phyloP scores from a whole-genome alignment of 2,797 vertebrate species.

The Pampus argenteus region DNA sequence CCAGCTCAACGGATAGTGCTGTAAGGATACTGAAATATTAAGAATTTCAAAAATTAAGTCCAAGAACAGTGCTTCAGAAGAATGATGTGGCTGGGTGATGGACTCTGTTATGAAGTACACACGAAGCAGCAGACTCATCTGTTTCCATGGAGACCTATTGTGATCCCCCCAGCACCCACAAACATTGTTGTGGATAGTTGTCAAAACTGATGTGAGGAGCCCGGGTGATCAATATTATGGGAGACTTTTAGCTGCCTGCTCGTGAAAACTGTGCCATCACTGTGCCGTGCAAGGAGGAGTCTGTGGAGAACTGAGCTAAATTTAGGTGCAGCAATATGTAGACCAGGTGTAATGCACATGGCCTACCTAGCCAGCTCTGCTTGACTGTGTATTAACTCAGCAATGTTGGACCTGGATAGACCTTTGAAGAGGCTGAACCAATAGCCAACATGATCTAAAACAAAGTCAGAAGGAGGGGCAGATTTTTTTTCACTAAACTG shows the following conservation, averaged over 20 bases:
- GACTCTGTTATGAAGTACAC: conserved; percentile 61
- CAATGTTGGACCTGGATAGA: conserved; percentile 33
- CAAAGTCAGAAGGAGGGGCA: conserved; percentile 11
- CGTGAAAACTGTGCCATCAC: conserved; percentile 64
- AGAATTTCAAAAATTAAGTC: conserved; percentile 18
- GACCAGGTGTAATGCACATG: conserved; percentile 79
- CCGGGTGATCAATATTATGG: conserved; percentile 42
- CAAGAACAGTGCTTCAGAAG: conserved; percentile 17
- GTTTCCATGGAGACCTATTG: conserved; percentile 82
- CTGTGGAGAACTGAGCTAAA: conserved; percentile 73
- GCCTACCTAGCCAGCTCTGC: conserved; percentile 69
- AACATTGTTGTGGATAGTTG: conserved; percentile 29
- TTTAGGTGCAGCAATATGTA: conserved; percentile 76
- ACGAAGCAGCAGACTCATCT: conserved; percentile 65
- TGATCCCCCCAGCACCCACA: conserved; percentile 57
- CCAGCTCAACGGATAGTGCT: conserved; percentile 21
- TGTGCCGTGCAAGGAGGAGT: conserved; percentile 56
- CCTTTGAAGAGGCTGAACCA: conserved; percentile 35
- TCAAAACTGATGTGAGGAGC: conserved; percentile 19
- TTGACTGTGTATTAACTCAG: conserved; percentile 40
- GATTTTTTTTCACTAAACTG: conserved; percentile 10
- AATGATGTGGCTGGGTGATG: conserved; percentile 40
- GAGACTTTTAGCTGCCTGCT: conserved; percentile 36
- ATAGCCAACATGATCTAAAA: conserved; percentile 27
- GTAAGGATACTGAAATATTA: conserved; percentile 39